Evolutionary conservation across 2,888 invertebrate genomes (phyloP), one percentile per base, ranked within the genome.

Genomic region (Ptilodon capucinus): DNA sequence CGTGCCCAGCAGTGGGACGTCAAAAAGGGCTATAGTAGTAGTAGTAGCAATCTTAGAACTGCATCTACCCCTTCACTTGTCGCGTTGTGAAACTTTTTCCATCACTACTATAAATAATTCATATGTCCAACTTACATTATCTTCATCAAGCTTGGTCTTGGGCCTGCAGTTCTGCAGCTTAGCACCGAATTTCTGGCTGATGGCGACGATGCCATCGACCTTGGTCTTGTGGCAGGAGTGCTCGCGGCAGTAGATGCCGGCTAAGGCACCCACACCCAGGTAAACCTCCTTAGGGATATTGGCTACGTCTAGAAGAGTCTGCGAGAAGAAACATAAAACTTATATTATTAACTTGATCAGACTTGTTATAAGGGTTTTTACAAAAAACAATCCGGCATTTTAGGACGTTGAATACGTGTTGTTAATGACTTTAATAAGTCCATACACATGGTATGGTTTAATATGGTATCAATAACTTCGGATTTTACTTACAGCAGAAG

Each of bases 241-340:
- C 39, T 93, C 89, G 5, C 92, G 88, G 73, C 96, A 96, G 82
- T 93, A 96, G 32, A 92, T 93, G 0, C 94, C 93, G 0, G 95
- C 94, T 0, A 97, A 81, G 2, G 93, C 93, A 0, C 97, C 97
- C 5, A 95, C 91, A 0, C 95, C 95, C 0, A 97, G 86, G 72
- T 94, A 96, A 0, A 94, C 93, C 57, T 95, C 93, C 40, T 94
- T 93, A 0, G 94, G 94, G 0, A 94, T 68, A 42, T 93, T 86
- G 0, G 92, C 90, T 13, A 89, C 71, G 62, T 93, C 93, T 21
- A 96, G 71, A 0, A 96, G 89, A 38, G 85, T 74, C 93, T 94
- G 28, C 18, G 47, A 44, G 19, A 11, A 19, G 2, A 28, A 28
- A 28, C n/a, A 4, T 28, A n/a, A 4, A 11, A 28, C 2, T 28